Percentiles rank a stretch among this genome's conserved stretches.
These are phyloP conservation scores for Centropus bengalensis DNA, from an alignment of 2,113 vertebrate species.

Conservation along the genomic window DNA sequence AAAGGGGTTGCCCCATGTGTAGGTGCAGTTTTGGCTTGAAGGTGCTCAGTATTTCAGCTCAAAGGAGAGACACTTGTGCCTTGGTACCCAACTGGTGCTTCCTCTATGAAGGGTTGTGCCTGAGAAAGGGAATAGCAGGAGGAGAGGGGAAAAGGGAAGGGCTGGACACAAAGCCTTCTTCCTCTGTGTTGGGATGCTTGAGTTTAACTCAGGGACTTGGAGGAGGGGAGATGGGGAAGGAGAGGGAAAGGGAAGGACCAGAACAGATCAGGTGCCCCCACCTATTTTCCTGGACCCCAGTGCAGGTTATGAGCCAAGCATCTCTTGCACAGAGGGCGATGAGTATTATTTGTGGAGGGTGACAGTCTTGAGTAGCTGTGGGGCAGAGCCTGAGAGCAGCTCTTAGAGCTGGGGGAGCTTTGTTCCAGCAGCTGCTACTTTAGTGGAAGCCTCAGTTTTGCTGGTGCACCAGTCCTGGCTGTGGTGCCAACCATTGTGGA, in stretches of 20 bases:
- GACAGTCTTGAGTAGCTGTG: background rate
- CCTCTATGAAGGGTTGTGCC: background rate
- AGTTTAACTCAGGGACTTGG: too few species aligned
- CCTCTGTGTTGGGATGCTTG: accelerated
- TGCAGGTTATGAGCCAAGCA: background rate
- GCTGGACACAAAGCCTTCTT: background rate
- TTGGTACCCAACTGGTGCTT: background rate
- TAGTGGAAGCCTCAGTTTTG: background rate
- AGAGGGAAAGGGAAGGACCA: background rate
- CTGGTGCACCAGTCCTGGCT: background rate
- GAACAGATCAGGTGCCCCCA: background rate
- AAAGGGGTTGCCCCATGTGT: background rate
- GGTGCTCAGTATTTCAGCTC: background rate
- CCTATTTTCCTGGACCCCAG: background rate
- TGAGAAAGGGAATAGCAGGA: background rate
- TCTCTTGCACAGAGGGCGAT: background rate
- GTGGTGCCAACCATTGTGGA: background rate
- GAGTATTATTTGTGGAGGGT: background rate
- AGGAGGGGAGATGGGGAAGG: too few species aligned
- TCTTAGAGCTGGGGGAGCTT: background rate
- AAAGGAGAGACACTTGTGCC: background rate
- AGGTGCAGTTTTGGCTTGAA: background rate
- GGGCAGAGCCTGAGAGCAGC: background rate
- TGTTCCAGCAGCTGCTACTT: background rate
- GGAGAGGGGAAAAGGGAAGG: background rate